Base-by-base conservation (phyloP, 2,113 vertebrate genomes). In the Lepus americanus region DNA sequence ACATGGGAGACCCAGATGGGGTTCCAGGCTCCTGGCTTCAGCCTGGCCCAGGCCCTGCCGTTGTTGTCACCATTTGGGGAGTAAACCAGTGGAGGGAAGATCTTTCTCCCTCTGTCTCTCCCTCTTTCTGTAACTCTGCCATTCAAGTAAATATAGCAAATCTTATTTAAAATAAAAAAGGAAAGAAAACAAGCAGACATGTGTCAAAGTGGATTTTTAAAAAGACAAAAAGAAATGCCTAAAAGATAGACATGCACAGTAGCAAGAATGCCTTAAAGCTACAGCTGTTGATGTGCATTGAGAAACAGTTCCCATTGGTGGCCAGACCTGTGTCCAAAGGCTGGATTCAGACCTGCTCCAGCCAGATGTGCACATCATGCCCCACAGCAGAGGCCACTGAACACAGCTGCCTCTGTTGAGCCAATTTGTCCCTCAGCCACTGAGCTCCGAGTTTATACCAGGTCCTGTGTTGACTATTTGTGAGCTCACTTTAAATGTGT, bases 151-250 rank as follows among this genome's bases (percentile, higher is more conserved):
- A 59, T 59, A 59, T 14, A 59, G 17, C 55, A 59, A 19, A 59
- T 59, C 12, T 59, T 59, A 17, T 59, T 59, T 59, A 59, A 59
- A 59, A 44, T 7, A 44, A 1, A 44, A 44, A 44, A 44, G 6
- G 44, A 44, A 59, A 59, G 55, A 81, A 94, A 95, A 93, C 93
- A 95, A 77, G 93, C 89, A 93, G 92, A 39, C 76, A 89, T 93
- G 23, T 96, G 91, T 96, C 91, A 94, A 92, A 95, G 72, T 74
- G 67, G 44, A 93, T 96, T 94, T 93, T 92, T 77, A 6, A 33
- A 91, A 95, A 91, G 63, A 49, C 77, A 59, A 94, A 59, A 80
- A 95, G 83, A 64, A 92, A 85, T 86, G 79, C 33, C 59, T 66
- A 79, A 76, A 86, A 51, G 39, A 70, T 10, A 39, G 74, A 81